Conservation (phyloP, 2,888 invertebrate species). For the Lepidocyrtoides sp. region DNA sequence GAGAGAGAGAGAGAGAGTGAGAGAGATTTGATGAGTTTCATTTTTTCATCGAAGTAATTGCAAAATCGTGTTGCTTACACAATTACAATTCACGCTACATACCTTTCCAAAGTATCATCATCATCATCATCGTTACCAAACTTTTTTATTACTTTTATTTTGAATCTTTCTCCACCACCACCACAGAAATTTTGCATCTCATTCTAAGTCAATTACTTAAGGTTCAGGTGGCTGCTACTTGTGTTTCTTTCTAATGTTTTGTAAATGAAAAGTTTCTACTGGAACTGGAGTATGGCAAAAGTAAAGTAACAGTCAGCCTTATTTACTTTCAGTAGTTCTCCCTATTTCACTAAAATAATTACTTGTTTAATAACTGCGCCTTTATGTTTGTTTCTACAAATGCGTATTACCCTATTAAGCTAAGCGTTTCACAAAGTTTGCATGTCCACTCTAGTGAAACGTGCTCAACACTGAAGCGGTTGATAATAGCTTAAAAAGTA, state of each 20-base stretch:
- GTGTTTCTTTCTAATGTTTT: no score
- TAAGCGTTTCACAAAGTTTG: no score
- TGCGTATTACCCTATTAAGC: no score
- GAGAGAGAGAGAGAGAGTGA: neutral
- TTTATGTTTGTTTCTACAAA: no score
- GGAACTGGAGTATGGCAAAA: no score
- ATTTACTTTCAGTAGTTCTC: no score
- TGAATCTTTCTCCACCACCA: neutral
- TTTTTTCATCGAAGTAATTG: constrained; percentile 30
- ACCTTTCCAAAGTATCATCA: neutral
- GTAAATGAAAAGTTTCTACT: neutral
- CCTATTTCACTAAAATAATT: no score
- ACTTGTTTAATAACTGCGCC: no score
- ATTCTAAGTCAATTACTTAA: constrained; percentile 25
- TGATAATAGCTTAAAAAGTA: no score
- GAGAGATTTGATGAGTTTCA: constrained; percentile 26
- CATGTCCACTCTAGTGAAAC: no score
- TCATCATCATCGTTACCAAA: neutral
- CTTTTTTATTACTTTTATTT: neutral
- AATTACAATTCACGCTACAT: constrained; percentile 23
- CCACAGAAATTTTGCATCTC: neutral
- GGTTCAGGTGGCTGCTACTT: neutral
- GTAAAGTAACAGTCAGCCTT: neutral
- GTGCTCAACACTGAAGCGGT: no score
- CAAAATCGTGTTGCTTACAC: constrained; percentile 42